Base-by-base conservation (phyloP, 2,113 vertebrate species). In the Colius striatus region DNA sequence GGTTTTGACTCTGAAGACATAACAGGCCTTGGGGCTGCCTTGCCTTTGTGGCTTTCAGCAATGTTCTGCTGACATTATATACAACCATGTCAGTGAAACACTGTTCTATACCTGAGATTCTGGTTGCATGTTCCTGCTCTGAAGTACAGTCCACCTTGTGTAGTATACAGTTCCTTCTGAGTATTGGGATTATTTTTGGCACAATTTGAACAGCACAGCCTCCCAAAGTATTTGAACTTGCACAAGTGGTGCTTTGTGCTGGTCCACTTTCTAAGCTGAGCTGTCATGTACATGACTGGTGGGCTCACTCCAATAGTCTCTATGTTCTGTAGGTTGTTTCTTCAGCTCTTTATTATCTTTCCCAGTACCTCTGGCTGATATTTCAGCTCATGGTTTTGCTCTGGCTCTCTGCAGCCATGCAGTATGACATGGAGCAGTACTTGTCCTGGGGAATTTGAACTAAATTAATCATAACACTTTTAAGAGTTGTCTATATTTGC, bases 341-440 rank as follows among this genome's bases (percentile, higher is more conserved):
- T 67, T 77, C 4, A 1, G 16, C 63, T 78, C 57, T 77, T 90
- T 34, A 51, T 32, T 54, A 58, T 63, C 45, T 75, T 68, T 70
- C 51, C 55, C 51, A 76, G 34, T 36, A 6, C 51, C 32, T 11
- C 16, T 51, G 63, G 54, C 8, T 36, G 34, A 23, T 81, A 74
- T 36, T 92, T 88, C 54, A 79, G 32, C 29, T 85, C 26, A 27
- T 30, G 34, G 18, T 74, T 71, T 79, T 61, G 8, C 55, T 34
- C 36, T 38, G 50, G 27, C 50, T 61, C 36, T 74, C 38, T 77
- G 15, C 30, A 58, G 51, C 25, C 63, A 17, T 0, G 0, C 19
- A 22, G 10, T n/a, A 26, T 26, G 53, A 26, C 6, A 21, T 0
- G 0, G 11, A 87, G 25, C 17, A 71, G 13, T 22, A 13, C 12